Base-by-base conservation (phyloP, 2,888 invertebrate genomes). In the Dynastes tityus region DNA sequence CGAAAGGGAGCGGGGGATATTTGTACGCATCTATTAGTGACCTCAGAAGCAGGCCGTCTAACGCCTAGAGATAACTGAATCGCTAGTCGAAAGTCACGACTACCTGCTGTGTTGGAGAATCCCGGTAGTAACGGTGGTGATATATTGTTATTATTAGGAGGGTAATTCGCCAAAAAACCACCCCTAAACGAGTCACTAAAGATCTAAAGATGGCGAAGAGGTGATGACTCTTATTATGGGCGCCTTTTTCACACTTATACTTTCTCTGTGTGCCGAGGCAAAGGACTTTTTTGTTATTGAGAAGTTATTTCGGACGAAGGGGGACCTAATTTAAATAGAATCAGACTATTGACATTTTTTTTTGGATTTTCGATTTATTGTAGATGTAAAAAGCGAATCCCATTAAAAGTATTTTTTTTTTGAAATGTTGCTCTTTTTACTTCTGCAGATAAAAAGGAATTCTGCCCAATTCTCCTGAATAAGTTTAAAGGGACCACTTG, bases 121-220 rank as follows among this genome's bases (percentile, higher is more conserved):
- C n/a, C 16, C 32, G 45, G 45, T 45, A 45, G 11, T 45, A 45
- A 11, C 8, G 45, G 45, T 45, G 45, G 45, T 45, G 45, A 45
- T 45, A 45, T 45, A 45, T 45, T 45, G 45, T 45, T 8, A 45
- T 45, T 45, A 45, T 45, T 45, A 45, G 45, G 49, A 51, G 67
- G 67, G 67, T 68, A 68, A 49, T 68, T 68, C 67, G 67, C 67
- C 49, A 68, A 61, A 45, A 53, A 68, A 49, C 67, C 67, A 32
- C 67, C 67, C 67, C 22, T 51, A 51, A 49, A 29, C 22, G 37
- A 11, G 6, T 49, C 29, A 27, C 67, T 68, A 68, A 49, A 68
- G n/a, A 61, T 74, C 45, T 45, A 45, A 45, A 11, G 45, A 11
- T 8, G 45, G 11, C 11, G 45, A 73, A 13, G 22, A 63, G 45